phyloP scores from a whole-genome alignment of 2,888 invertebrate genomes.

The Sinelater perroti region DNA sequence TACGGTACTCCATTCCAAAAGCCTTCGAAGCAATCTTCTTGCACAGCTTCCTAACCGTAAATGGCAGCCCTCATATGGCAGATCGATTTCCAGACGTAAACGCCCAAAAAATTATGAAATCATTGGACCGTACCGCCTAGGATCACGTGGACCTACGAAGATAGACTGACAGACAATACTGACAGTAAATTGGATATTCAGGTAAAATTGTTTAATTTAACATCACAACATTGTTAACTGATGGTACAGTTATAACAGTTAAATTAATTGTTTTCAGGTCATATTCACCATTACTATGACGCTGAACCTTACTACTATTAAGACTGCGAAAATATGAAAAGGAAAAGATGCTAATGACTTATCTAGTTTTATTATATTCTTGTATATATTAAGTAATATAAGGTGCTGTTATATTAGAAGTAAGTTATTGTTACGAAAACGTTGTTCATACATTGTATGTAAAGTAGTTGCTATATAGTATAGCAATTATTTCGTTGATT shows the following conservation, averaged over 20 bases:
- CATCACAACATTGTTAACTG: neutral
- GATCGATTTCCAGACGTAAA: constrained; percentile 22
- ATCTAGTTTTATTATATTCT: constrained; percentile 14
- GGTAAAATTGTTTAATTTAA: too few species aligned
- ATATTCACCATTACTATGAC: constrained; percentile 6
- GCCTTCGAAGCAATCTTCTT: neutral
- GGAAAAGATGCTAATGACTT: neutral
- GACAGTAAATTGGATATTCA: constrained; percentile 23
- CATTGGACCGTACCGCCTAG: constrained; percentile 49
- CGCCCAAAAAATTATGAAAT: constrained; percentile 41
- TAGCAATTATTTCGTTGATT: too few species aligned
- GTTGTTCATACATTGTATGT: neutral
- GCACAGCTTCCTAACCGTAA: neutral
- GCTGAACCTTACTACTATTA: constrained; percentile 17
- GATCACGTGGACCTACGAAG: constrained; percentile 50
- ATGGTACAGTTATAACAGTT: neutral
- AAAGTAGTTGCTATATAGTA: too few species aligned
- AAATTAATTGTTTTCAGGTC: constrained; percentile 14
- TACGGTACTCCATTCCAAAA: neutral
- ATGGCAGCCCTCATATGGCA: constrained; percentile 4
- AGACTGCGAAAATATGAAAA: constrained; percentile 21
- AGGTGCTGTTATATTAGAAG: constrained; percentile 8
- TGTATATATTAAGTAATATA: constrained; percentile 6
- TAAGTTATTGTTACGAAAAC: constrained; percentile 4
- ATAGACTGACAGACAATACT: constrained; percentile 49